These are phyloP conservation scores for Tenthredo amoena DNA, from an alignment of 2,888 invertebrate species.

Conservation along the genomic window DNA sequence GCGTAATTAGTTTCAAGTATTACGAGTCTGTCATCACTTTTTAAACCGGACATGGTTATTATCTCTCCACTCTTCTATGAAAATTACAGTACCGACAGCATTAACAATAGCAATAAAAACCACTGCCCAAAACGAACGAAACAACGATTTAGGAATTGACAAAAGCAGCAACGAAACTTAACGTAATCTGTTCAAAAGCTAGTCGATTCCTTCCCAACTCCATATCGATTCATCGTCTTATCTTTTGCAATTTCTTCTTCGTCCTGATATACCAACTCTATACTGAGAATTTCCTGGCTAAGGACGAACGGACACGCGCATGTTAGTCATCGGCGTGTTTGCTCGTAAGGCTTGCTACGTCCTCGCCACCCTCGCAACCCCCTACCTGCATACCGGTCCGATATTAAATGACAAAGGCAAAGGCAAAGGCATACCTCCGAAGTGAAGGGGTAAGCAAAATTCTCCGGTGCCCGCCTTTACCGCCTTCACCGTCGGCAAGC, in stretches of 20 bases:
- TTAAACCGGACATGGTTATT: conserved; percentile 12
- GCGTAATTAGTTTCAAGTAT: conserved; percentile 9
- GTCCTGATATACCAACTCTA: neutral
- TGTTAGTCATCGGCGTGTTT: conserved; percentile 76
- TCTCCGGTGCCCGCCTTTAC: conserved; percentile 67
- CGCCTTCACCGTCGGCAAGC: conserved; percentile 53
- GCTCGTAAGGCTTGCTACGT: conserved; percentile 75
- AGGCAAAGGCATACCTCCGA: conserved; percentile 77
- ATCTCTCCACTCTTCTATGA: neutral
- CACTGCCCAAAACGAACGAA: neutral
- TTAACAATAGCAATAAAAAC: conserved; percentile 28
- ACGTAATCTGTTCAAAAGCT: neutral
- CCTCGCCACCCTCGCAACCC: conserved; percentile 44
- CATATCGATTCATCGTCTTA: neutral
- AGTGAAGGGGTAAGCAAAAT: conserved; percentile 67
- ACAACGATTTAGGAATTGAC: neutral
- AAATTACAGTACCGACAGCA: neutral
- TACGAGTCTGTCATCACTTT: conserved; percentile 21
- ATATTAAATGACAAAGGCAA: conserved; percentile 78
- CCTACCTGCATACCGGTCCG: conserved; percentile 72
- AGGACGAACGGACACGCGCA: conserved; percentile 65
- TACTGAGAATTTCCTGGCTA: neutral
- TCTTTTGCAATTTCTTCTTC: neutral
- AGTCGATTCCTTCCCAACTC: neutral
- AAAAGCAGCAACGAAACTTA: neutral